phyloP scores from a whole-genome alignment of 2,797 vertebrate genomes.

The Helarctos malayanus region DNA sequence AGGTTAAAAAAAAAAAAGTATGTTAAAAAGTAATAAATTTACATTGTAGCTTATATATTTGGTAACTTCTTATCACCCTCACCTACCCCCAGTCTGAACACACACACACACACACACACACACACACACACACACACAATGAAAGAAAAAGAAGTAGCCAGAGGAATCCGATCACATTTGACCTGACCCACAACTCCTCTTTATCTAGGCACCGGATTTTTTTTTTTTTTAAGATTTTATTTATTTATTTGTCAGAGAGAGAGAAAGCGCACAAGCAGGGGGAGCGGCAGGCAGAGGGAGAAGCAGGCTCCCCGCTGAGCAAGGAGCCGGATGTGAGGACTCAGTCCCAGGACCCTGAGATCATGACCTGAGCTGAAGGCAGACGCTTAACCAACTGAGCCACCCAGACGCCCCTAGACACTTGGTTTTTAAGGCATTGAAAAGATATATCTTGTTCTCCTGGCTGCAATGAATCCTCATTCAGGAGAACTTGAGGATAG shows the following conservation, averaged over 20 bases:
- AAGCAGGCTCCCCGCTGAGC: too few relatives aligned
- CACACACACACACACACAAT: neutral
- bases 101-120: neutral
- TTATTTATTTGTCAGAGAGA: neutral
- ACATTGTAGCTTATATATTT: neutral
- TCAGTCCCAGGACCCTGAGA: neutral
- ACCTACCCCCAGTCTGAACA: neutral
- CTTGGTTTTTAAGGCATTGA: neutral
- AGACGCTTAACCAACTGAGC: neutral
- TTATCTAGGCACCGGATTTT: neutral
- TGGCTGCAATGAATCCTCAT: neutral
- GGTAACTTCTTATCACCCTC: neutral
- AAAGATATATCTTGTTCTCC: neutral
- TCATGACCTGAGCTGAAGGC: neutral
- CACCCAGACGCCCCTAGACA: neutral
- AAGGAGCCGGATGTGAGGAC: neutral
- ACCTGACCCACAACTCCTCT: neutral
- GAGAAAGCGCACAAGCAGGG: neutral
- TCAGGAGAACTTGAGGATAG: neutral
- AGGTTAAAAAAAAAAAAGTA: neutral
- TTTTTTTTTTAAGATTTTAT: neutral
- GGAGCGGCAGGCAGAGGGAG: neutral
- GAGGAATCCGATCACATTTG: neutral
- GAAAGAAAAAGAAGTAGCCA: conserved; percentile 16
- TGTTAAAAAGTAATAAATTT: conserved; percentile 15